Evolutionary conservation across 2,888 invertebrate species (phyloP).

Genomic region (Limenitis camilla): DNA sequence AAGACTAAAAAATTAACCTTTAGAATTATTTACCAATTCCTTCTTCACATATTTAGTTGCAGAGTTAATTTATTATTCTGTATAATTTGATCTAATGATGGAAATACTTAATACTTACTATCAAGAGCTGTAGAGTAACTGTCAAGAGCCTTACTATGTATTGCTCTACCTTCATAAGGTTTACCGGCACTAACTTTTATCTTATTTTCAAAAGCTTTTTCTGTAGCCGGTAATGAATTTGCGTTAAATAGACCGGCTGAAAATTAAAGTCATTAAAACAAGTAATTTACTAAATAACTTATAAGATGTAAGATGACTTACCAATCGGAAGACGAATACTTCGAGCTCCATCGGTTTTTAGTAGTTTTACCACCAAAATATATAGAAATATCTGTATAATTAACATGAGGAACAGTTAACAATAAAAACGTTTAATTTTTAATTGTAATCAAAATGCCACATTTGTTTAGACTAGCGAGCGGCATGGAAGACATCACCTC

Average conservation of each 20-base stretch:
- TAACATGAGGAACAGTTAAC: constrained; percentile 30
- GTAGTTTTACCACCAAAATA: constrained; percentile 27
- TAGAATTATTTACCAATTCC: background rate
- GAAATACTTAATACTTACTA: constrained; percentile 35
- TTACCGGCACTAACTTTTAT: constrained; percentile 36
- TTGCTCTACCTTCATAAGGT: constrained; percentile 43
- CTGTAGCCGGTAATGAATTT: constrained; percentile 38
- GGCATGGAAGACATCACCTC: constrained; percentile 42
- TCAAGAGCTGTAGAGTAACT: constrained; percentile 57
- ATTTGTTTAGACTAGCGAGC: constrained; percentile 39
- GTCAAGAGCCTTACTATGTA: constrained; percentile 44
- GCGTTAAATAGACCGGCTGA: constrained; percentile 68
- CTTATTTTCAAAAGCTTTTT: constrained; percentile 43
- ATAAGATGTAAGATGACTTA: constrained; percentile 25
- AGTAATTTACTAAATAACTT: background rate
- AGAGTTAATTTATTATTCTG: background rate
- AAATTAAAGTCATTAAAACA: constrained; percentile 28
- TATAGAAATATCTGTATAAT: constrained; percentile 31
- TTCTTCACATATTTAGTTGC: background rate
- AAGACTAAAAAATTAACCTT: background rate
- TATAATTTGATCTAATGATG: too few species aligned
- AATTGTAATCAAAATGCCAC: constrained; percentile 18
- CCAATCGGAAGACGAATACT: constrained; percentile 50
- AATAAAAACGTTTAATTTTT: background rate
- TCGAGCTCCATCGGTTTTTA: constrained; percentile 27